phyloP scores from a whole-genome alignment of 2,113 vertebrate species.

The Lepisosteus osseus region DNA sequence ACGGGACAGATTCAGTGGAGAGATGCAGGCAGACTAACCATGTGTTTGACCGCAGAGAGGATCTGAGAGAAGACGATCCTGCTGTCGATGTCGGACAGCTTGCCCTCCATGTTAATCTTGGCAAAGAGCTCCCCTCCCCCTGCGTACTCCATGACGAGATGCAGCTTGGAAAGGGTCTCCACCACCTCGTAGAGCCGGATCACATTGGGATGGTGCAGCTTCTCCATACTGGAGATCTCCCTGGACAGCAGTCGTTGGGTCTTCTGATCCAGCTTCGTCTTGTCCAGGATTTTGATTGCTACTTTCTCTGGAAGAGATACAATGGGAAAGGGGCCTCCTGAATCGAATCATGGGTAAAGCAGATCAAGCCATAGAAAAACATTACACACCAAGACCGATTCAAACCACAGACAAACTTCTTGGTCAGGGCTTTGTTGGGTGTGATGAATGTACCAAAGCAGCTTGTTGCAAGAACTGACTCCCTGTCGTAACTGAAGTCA shows the following conservation, averaged over 20 bases:
- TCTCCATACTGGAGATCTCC: conserved; percentile 98
- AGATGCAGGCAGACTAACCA: conserved; percentile 67
- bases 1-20: background rate
- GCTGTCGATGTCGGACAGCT: conserved; percentile 80
- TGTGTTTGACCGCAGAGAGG: conserved; percentile 92
- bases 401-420: too few relatives aligned
- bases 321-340: too few relatives aligned
- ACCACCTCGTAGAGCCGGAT: conserved; percentile 98
- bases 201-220: conserved; percentile 91
- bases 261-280: conserved; percentile 92
- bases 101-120: conserved; percentile 88
- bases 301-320: conserved; percentile 81
- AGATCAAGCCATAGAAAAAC: too few relatives aligned
- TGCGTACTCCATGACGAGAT: conserved; percentile 94
- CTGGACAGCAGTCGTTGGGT: conserved; percentile 87
- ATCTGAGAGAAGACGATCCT: conserved; percentile 94
- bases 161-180: conserved; percentile 88
- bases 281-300: conserved; percentile 96
- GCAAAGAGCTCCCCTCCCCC: conserved; percentile 92
- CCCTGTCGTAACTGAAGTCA: too few relatives aligned
- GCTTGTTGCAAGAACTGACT: too few relatives aligned
- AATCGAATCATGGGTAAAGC: too few relatives aligned
- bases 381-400: too few relatives aligned
- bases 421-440: too few relatives aligned
- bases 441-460: too few relatives aligned